Base-by-base conservation (phyloP, 2,797 vertebrate species). In the Pampus argenteus region DNA sequence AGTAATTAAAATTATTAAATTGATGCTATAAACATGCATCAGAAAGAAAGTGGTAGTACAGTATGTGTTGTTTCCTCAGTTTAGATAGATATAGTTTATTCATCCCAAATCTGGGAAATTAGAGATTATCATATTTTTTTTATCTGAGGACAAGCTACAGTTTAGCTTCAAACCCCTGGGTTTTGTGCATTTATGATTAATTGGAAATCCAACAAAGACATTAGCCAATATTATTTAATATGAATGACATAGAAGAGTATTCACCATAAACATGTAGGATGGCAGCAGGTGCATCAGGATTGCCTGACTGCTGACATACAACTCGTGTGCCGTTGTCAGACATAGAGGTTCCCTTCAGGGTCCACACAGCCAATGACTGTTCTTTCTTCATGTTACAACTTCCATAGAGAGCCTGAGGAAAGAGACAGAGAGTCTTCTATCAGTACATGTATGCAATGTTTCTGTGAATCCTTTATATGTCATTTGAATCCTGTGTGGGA, bases 201-300 rank as follows among this genome's bases (percentile, higher is more conserved):
- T n/a, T 18, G 18, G 6, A 15, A 17, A 31, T 25, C 15, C 14
- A 10, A 17, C 23, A 44, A 59, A 0, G 4, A 2, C 1, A 17
- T 34, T 9, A 20, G 2, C 22, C 1, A n/a, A 7, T 10, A 18
- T 14, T 28, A 22, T 14, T 13, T 3, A 23, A 20, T 2, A 5
- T n/a, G n/a, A n/a, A 14, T 18, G 42, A 38, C 3, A 25, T 1
- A 18, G 14, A 52, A 6, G 8, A 29, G 5, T 65, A 6, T 36
- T 88, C 49, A 93, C 92, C 85, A 50, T 90, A 85, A 71, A 92
- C 76, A 40, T 28, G 51, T 1, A 93, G 78, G 44, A 78, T 0
- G 2, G 89, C 89, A 42, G 31, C 6, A 7, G 28, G 22, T 2
- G 58, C 42, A 0, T 40, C 29, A 0, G 60, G 58, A 52, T 72